Conservation (phyloP, 1,140 invertebrate genomes). For the Dendroctonus valens region DNA sequence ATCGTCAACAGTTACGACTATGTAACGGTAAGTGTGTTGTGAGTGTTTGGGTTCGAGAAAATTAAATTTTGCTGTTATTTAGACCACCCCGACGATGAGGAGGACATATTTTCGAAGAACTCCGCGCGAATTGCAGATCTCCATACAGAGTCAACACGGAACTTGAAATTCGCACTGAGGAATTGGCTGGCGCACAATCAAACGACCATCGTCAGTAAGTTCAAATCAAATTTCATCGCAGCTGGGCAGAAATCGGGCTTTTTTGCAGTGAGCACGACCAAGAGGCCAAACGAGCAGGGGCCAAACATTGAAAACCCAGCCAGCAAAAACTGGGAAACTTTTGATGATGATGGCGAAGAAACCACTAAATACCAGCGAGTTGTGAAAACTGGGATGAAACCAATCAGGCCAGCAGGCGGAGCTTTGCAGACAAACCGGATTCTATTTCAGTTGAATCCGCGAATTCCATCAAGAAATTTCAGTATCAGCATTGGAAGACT, state of each 20-base stretch:
- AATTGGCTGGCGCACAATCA: background rate
- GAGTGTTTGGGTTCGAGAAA: background rate
- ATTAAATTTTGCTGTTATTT: slow-evolving; percentile 9
- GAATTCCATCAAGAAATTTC: no score
- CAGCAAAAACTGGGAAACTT: slow-evolving; percentile 25
- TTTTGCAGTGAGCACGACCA: background rate
- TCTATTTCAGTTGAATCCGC: no score
- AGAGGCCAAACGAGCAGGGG: background rate
- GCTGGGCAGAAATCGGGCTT: no score
- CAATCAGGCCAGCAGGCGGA: background rate
- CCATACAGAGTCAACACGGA: slow-evolving; percentile 33
- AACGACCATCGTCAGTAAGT: no score
- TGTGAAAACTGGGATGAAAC: slow-evolving; percentile 16
- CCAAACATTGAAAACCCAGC: background rate
- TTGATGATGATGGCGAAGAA: slow-evolving; percentile 30
- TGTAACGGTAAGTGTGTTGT: slow-evolving; percentile 37
- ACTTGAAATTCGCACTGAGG: slow-evolving; percentile 13
- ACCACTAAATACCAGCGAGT: slow-evolving; percentile 21
- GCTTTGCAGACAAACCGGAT: no score
- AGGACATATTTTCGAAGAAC: slow-evolving; percentile 45
- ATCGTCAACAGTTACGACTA: slow-evolving; percentile 37
- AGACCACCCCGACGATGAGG: slow-evolving; percentile 44
- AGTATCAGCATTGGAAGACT: slow-evolving; percentile 11
- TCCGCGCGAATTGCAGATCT: slow-evolving; percentile 41
- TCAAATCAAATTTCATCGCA: no score